Evolutionary conservation across 2,797 vertebrate species (phyloP).

Genomic region (Leucoraja ocellata): DNA sequence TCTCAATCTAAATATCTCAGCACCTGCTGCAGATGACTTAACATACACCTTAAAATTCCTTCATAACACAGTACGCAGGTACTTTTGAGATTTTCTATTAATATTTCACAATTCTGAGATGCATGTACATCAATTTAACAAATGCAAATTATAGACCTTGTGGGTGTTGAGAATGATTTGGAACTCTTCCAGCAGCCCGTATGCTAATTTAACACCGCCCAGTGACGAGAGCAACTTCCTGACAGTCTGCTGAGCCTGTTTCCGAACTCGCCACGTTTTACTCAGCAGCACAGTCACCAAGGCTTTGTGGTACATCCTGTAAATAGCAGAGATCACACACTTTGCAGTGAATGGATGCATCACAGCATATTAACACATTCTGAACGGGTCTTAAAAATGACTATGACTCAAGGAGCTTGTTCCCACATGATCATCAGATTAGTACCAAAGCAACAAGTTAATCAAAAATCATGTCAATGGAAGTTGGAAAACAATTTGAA

Average conservation of each 20-base stretch:
- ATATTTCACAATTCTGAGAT: background rate
- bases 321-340: background rate
- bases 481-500: background rate
- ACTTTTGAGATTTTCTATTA: background rate
- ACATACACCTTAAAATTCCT: background rate
- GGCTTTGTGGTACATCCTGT: constrained; percentile 81
- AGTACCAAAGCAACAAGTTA: background rate
- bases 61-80: background rate
- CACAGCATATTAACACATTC: background rate
- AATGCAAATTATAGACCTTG: constrained; percentile 60
- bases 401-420: constrained; percentile 28
- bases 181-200: constrained; percentile 80
- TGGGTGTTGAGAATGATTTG: constrained; percentile 75
- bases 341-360: constrained; percentile 17
- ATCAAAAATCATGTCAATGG: background rate
- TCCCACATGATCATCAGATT: constrained; percentile 32
- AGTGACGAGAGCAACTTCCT: constrained; percentile 80
- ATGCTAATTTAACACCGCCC: constrained; percentile 72
- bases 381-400: background rate
- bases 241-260: constrained; percentile 74
- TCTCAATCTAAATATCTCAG: background rate
- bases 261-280: constrained; percentile 78
- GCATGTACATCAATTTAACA: background rate
- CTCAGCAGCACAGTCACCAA: constrained; percentile 70
- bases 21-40: background rate